A percentile compares a stretch with the other conserved stretches of the same genome.
These are phyloP conservation scores for Philereme vetulata DNA, from an alignment of 2,888 invertebrate species.

Conservation along the genomic window DNA sequence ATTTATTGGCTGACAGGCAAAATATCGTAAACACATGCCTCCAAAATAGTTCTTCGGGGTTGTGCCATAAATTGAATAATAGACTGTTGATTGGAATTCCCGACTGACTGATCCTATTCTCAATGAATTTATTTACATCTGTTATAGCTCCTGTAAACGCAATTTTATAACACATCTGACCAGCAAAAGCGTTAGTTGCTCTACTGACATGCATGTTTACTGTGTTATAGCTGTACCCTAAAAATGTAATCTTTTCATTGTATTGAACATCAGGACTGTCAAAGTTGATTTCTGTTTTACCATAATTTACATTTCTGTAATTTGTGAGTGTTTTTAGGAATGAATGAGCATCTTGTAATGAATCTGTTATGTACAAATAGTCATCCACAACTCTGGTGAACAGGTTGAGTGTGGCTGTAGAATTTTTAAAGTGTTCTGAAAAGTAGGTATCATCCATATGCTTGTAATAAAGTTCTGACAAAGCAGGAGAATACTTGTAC, in stretches of 20 bases:
- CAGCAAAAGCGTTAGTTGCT: slow-evolving; percentile 65
- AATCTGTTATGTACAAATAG: slow-evolving; percentile 74
- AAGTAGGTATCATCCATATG: slow-evolving; percentile 68
- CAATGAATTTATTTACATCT: slow-evolving; percentile 66
- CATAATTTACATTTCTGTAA: slow-evolving; percentile 72
- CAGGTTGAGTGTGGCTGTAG: slow-evolving; percentile 52
- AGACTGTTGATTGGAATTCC: slow-evolving; percentile 73
- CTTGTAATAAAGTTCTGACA: slow-evolving; percentile 75
- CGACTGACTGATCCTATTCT: slow-evolving; percentile 72
- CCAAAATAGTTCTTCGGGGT: slow-evolving; percentile 68
- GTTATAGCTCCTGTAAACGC: slow-evolving; percentile 61
- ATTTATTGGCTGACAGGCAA: slow-evolving; percentile 76
- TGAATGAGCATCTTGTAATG: slow-evolving; percentile 59
- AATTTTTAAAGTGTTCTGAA: slow-evolving; percentile 47
- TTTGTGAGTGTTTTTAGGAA: slow-evolving; percentile 67
- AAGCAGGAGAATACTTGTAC: slow-evolving; percentile 77
- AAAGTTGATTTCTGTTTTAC: slow-evolving; percentile 74
- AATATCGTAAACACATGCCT: slow-evolving; percentile 70
- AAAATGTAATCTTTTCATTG: slow-evolving; percentile 64
- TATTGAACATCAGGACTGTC: slow-evolving; percentile 52
- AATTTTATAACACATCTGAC: slow-evolving; percentile 78
- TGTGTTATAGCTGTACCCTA: slow-evolving; percentile 72
- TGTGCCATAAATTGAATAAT: slow-evolving; percentile 69
- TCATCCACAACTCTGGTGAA: slow-evolving; percentile 77
- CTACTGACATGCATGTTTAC: slow-evolving; percentile 65